These are phyloP conservation scores for Apotomis betuletana DNA, from an alignment of 2,888 invertebrate species.

Conservation along the genomic window DNA sequence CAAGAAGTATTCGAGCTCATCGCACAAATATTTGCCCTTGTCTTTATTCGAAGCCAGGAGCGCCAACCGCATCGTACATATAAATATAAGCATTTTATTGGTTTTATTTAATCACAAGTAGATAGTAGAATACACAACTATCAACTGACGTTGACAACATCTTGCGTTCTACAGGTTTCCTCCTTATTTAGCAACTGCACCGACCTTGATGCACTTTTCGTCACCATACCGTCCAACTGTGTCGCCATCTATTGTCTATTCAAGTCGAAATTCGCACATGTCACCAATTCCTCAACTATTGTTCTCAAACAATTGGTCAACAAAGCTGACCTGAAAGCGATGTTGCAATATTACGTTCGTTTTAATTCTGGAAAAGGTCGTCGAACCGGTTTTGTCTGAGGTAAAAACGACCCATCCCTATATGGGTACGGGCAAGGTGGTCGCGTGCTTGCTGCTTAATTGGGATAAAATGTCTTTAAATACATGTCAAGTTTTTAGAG, in stretches of 20 bases:
- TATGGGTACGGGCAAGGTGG: slow-evolving; percentile 34
- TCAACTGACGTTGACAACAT: not conserved
- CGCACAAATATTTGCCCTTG: too few species aligned
- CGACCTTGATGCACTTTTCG: slow-evolving; percentile 36
- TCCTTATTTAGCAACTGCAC: slow-evolving; percentile 19
- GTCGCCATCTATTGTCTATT: slow-evolving; percentile 31
- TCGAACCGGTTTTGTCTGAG: slow-evolving; percentile 25
- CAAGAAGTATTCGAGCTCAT: too few species aligned
- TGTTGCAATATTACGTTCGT: slow-evolving; percentile 29
- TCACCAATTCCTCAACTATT: slow-evolving; percentile 37
- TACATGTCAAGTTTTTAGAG: slow-evolving; percentile 9
- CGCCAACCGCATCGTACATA: too few species aligned
- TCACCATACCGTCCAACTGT: slow-evolving; percentile 13
- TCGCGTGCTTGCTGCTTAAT: slow-evolving; percentile 24
- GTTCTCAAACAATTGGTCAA: slow-evolving; percentile 40
- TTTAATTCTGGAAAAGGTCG: slow-evolving; percentile 35
- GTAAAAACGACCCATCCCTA: slow-evolving; percentile 27
- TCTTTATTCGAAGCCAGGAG: too few species aligned
- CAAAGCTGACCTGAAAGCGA: slow-evolving; percentile 32
- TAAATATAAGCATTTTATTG: too few species aligned
- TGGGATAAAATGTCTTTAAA: slow-evolving; percentile 18
- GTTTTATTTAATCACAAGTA: not conserved
- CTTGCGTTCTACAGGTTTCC: slow-evolving; percentile 4
- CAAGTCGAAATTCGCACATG: slow-evolving; percentile 22
- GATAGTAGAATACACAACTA: not conserved